phyloP scores from a whole-genome alignment of 2,888 invertebrate species.

The Leuctra nigra region DNA sequence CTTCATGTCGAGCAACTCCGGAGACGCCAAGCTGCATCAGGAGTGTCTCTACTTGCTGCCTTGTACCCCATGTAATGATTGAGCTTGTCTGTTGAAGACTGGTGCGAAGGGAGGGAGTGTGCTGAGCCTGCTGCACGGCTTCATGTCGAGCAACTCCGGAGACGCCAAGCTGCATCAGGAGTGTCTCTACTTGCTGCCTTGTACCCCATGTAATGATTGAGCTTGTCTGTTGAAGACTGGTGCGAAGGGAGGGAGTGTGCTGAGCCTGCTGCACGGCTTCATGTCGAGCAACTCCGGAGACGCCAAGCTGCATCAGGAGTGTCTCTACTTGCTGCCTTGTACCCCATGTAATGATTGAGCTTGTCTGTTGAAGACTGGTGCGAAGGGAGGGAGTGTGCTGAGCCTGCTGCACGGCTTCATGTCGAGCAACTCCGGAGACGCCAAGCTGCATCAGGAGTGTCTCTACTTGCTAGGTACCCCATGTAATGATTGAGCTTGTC shows the following conservation, averaged over 20 bases:
- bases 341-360: too few species aligned
- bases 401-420: conserved; percentile 80
- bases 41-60: conserved; percentile 72
- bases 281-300: conserved; percentile 68
- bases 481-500: too few species aligned
- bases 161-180: conserved; percentile 70
- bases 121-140: conserved; percentile 77
- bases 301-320: conserved; percentile 66
- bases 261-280: conserved; percentile 80
- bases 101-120: conserved; percentile 79
- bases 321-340: conserved; percentile 71
- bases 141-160: conserved; percentile 64
- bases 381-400: conserved; percentile 76
- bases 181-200: conserved; percentile 69
- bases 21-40: conserved; percentile 68
- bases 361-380: too few species aligned
- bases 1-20: conserved; percentile 63
- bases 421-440: conserved; percentile 63
- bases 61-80: too few species aligned
- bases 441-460: conserved; percentile 68
- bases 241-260: conserved; percentile 72
- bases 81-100: too few species aligned
- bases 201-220: too few species aligned
- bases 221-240: too few species aligned
- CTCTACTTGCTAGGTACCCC: too few species aligned